These are phyloP conservation scores for Xenopus laevis DNA, from an alignment of 2,113 vertebrate genomes.

Conservation along the genomic window DNA sequence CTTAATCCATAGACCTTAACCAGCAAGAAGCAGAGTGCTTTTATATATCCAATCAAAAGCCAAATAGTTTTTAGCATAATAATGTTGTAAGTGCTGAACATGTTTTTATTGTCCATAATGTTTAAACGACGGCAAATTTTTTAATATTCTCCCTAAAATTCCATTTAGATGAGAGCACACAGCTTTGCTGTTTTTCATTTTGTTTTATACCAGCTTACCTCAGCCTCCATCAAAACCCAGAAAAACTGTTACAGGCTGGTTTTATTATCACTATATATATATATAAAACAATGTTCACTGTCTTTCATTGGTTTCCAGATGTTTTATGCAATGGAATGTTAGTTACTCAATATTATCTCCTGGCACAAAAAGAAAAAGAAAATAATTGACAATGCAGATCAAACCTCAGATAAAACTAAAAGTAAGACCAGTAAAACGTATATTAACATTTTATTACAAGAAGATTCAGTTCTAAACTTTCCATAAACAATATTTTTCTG, in stretches of 20 bases:
- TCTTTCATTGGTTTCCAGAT: slow-evolving; percentile 25
- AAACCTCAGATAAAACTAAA: slow-evolving; percentile 5
- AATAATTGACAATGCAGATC: slow-evolving; percentile 8
- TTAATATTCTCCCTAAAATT: neutral
- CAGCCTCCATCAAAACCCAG: neutral
- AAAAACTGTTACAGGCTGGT: slow-evolving; percentile 1
- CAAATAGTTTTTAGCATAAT: neutral
- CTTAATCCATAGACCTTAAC: neutral
- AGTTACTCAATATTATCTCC: slow-evolving; percentile 18
- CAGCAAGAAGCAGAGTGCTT: neutral
- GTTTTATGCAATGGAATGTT: slow-evolving; percentile 21
- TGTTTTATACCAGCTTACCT: slow-evolving; percentile 14
- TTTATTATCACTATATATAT: slow-evolving; percentile 20
- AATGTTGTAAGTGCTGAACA: neutral
- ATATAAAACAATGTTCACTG: slow-evolving; percentile 1
- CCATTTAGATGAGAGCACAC: slow-evolving; percentile 4
- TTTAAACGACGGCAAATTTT: neutral
- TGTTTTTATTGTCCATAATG: neutral
- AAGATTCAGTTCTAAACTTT: no score
- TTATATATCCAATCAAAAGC: neutral
- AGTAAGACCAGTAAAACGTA: no score
- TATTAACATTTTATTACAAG: no score
- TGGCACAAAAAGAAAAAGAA: neutral
- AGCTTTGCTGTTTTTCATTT: neutral
- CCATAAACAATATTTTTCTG: no score